These are phyloP conservation scores for Dichetophora obliterata DNA, from an alignment of 2,888 invertebrate species.

Conservation along the genomic window DNA sequence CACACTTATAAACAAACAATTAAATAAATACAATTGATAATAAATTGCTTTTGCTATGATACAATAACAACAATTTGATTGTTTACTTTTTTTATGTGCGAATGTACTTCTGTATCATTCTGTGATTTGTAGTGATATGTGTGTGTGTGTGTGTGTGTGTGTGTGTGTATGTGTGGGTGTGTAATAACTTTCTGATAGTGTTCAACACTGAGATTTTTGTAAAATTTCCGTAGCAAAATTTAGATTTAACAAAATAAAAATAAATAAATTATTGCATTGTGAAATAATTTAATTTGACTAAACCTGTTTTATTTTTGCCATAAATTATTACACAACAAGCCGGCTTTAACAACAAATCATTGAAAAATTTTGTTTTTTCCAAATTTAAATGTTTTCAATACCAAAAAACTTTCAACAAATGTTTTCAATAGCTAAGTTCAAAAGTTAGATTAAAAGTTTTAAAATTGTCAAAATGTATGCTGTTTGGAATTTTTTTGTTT, in stretches of 20 bases:
- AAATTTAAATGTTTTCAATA: no score
- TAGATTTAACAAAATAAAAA: background rate
- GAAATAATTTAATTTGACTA: background rate
- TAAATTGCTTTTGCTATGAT: slow-evolving; percentile 19
- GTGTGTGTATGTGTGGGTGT: background rate
- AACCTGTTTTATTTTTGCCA: no score
- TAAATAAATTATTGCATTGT: background rate
- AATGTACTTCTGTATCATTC: background rate
- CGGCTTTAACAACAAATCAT: no score
- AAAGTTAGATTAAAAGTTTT: no score
- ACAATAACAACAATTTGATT: background rate
- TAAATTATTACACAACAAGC: background rate
- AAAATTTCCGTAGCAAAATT: background rate
- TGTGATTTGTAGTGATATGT: background rate
- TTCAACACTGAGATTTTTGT: background rate
- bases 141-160: slow-evolving; percentile 2
- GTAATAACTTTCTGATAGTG: background rate
- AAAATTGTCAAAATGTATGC: no score
- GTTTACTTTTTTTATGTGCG: background rate
- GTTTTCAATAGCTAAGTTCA: no score
- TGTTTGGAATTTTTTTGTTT: no score
- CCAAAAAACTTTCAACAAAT: no score
- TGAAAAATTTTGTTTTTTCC: no score
- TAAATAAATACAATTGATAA: slow-evolving; percentile 8
- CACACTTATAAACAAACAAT: background rate